These are phyloP conservation scores for Heliconius himera DNA, from an alignment of 1,140 invertebrate genomes.

Conservation along the genomic window DNA sequence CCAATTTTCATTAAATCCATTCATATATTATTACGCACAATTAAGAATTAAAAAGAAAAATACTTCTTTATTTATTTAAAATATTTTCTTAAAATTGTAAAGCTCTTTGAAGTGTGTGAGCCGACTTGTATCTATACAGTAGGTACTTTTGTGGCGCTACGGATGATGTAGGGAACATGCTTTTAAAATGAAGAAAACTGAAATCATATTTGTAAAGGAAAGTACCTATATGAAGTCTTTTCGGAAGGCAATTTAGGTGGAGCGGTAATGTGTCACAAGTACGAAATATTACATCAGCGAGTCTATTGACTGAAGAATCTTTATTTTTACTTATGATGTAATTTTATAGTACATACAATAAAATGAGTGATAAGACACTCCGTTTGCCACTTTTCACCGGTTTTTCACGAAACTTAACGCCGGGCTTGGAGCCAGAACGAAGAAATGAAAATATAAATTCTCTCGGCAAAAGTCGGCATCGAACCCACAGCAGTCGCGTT, in stretches of 20 bases:
- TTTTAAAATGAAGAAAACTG: constrained; percentile 28
- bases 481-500: too few species aligned
- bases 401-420: too few species aligned
- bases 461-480: too few species aligned
- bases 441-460: too few species aligned
- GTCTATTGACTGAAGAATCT: constrained; percentile 9
- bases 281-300: not conserved
- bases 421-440: too few species aligned
- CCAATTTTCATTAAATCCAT: not conserved
- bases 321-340: not conserved
- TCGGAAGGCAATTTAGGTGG: constrained; percentile 22
- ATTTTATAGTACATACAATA: too few species aligned
- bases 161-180: constrained; percentile 34
- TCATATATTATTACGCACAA: not conserved
- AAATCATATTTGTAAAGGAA: constrained; percentile 31
- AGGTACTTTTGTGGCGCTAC: constrained; percentile 29
- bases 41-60: not conserved
- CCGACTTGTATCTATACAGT: constrained; percentile 55
- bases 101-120: constrained; percentile 41
- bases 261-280: constrained; percentile 14
- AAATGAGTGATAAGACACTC: too few species aligned
- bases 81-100: constrained; percentile 7
- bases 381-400: too few species aligned
- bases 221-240: constrained; percentile 22
- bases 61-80: not conserved